phyloP scores from a whole-genome alignment of 2,113 vertebrate genomes.

The Cyprinodon variegatus region DNA sequence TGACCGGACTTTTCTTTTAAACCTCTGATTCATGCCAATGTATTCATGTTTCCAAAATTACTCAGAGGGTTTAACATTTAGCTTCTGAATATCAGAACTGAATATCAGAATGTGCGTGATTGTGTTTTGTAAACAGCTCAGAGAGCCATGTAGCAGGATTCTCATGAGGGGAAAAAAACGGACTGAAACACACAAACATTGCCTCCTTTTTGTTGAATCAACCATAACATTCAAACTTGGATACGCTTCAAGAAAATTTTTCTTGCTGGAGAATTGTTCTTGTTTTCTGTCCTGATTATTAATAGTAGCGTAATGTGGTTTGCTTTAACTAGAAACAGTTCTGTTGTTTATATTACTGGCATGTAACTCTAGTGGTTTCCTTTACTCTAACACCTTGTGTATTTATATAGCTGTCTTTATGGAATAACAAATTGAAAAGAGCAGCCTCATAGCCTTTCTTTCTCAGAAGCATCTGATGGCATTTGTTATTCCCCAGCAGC shows the following conservation, averaged over 20 bases:
- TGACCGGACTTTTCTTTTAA: too few species aligned
- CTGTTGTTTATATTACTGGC: not conserved
- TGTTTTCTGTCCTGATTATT: constrained; percentile 15
- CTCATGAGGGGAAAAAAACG: too few species aligned
- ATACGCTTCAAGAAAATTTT: not conserved
- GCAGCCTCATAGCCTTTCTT: constrained; percentile 5
- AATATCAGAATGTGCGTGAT: constrained; percentile 20
- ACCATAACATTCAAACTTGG: constrained; percentile 2
- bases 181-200: not conserved
- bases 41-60: constrained; percentile 13
- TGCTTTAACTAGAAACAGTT: constrained; percentile 10
- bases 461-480: constrained; percentile 31
- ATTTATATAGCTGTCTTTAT: constrained; percentile 24
- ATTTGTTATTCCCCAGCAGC: constrained; percentile 69
- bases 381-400: constrained; percentile 28
- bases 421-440: constrained; percentile 34
- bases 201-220: not conserved
- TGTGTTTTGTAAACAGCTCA: constrained; percentile 17
- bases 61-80: not conserved
- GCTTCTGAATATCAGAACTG: constrained; percentile 31
- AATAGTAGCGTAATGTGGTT: constrained; percentile 1
- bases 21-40: too few species aligned
- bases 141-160: not conserved
- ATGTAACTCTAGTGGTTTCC: constrained; percentile 11
- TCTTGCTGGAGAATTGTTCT: not conserved